Evolutionary conservation across 2,888 invertebrate genomes (phyloP).

Genomic region (Caenorhabditis afra): DNA sequence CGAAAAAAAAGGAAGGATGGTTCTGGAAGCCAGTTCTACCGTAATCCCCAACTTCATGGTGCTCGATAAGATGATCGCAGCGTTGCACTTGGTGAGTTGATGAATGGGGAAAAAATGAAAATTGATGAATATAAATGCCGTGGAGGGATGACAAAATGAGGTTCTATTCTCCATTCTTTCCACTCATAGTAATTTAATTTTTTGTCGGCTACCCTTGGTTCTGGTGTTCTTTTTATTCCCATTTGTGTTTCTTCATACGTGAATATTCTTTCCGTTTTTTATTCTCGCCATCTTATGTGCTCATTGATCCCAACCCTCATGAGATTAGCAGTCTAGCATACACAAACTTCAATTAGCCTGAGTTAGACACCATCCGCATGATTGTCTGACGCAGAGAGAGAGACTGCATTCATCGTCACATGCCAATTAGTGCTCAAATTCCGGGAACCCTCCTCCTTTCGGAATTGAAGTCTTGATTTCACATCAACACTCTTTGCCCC

Average conservation of each 20-base stretch:
- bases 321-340: no score
- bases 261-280: conserved; percentile 6
- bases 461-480: no score
- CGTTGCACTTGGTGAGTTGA: conserved; percentile 47
- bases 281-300: no score
- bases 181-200: conserved; percentile 7
- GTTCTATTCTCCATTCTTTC: conserved; percentile 7
- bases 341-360: no score
- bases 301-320: no score
- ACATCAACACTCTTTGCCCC: no score
- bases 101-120: not conserved
- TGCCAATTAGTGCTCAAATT: no score
- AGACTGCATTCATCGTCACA: no score
- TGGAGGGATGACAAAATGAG: conserved; percentile 4
- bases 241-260: no score
- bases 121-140: not conserved
- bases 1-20: conserved; percentile 20
- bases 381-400: no score
- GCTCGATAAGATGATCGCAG: conserved; percentile 59
- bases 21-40: conserved; percentile 30
- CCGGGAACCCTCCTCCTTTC: no score
- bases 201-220: not conserved
- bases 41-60: conserved; percentile 47
- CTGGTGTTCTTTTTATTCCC: not conserved
- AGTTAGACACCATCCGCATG: no score